Evolutionary conservation across 2,888 invertebrate species (phyloP).

Genomic region (Kryphioiulus occultus): DNA sequence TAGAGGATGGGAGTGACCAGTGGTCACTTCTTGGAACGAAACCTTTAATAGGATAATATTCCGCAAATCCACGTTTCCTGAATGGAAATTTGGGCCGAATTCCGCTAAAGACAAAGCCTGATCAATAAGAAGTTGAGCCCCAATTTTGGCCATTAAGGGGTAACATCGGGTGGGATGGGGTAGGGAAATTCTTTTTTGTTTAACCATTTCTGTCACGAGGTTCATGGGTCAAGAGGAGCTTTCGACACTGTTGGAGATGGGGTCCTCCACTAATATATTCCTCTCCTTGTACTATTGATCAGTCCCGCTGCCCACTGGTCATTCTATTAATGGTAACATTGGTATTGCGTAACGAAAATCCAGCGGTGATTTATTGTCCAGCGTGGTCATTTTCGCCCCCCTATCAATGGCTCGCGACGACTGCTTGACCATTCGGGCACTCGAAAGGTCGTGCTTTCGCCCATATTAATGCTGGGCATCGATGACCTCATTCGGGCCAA

Average conservation of each 20-base stretch:
- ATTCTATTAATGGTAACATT: slow-evolving; percentile 45
- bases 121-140: background rate
- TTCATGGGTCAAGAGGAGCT: background rate
- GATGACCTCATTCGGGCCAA: slow-evolving; percentile 25
- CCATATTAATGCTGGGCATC: background rate
- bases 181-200: background rate
- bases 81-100: background rate
- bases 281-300: background rate
- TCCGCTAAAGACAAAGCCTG: background rate
- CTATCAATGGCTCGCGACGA: slow-evolving; percentile 18
- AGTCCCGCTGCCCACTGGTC: slow-evolving; percentile 41
- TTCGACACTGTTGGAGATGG: slow-evolving; percentile 3
- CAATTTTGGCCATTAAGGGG: background rate
- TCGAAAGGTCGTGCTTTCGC: slow-evolving; percentile 26
- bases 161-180: background rate
- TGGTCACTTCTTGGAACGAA: background rate
- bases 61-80: slow-evolving; percentile 7
- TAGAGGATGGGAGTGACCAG: slow-evolving; percentile 17
- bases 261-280: background rate
- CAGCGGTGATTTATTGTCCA: slow-evolving; percentile 46
- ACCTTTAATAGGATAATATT: slow-evolving; percentile 20
- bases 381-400: background rate
- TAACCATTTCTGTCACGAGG: background rate
- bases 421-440: background rate
- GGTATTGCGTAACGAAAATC: slow-evolving; percentile 45